Evolutionary conservation across 2,888 invertebrate genomes (phyloP), one percentile per base, ranked within the genome.

Genomic region (Andrena haemorrhoa): DNA sequence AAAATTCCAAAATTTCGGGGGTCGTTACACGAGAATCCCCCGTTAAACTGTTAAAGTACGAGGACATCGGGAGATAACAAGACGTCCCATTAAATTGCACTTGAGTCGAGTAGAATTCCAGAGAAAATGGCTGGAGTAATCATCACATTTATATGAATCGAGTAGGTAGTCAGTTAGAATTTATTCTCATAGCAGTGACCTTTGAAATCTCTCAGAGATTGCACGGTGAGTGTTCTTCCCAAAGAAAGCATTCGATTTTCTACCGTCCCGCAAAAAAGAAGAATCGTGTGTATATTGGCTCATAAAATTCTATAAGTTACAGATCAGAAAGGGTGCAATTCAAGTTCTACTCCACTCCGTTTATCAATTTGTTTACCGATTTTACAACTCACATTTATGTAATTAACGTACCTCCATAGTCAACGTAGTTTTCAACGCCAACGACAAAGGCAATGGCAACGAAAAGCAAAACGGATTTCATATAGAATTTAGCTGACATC

Each of bases 341-440:
- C 6, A 53, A n/a, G 10, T 10, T 20, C 53, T 53, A 20, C 53
- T 53, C 23, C 20, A 7, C n/a, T 49, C n/a, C 3, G 5, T 51
- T 20, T 51, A 51, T 51, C 51, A 51, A 51, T 20, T 51, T 20
- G 20, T 10, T 6, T 26, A 7, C 12, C 29, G n/a, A 29, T 5
- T 16, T 41, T 12, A 16, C 41, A 16, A 41, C 4, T 16, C 4
- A 61, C 53, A 23, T 66, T 23, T 31, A 16, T 41, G 47, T n/a
- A 20, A 16, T 53, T 66, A 8, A 84, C 87, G 74, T 75, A 92
- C 92, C 92, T 81, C 83, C 88, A 35, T 92, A 92, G 80, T 92
- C 92, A 83, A 89, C 79, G 75, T 92, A 92, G 71, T 87, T 90
- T 75, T 92, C 92, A 10, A 85, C 47, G 1, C 83, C 91, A 6